These are phyloP conservation scores for Shargacucullia verbasci DNA, from an alignment of 2,888 invertebrate species.

Conservation along the genomic window DNA sequence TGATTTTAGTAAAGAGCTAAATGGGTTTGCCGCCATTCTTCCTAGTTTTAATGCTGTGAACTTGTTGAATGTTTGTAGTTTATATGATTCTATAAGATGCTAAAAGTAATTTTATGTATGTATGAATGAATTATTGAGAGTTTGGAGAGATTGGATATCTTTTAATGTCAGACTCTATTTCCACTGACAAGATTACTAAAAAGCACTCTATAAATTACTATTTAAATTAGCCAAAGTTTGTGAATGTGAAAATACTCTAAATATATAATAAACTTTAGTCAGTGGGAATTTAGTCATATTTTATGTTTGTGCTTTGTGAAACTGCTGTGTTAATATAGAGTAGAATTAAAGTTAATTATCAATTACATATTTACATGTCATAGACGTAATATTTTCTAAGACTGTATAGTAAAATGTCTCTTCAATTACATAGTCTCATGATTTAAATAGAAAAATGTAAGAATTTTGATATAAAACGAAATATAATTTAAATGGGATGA, in stretches of 20 bases:
- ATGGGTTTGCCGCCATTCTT: conserved; percentile 45
- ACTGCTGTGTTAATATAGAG: conserved; percentile 54
- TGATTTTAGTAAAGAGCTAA: conserved; percentile 49
- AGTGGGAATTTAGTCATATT: conserved; percentile 53
- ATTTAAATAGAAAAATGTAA: conserved; percentile 57
- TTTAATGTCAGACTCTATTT: conserved; percentile 41
- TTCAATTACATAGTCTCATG: conserved; percentile 58
- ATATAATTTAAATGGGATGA: conserved; percentile 55
- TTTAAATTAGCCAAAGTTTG: conserved; percentile 44
- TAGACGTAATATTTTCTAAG: conserved; percentile 63
- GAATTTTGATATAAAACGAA: conserved; percentile 64
- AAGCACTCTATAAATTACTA: conserved; percentile 13
- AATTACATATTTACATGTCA: conserved; percentile 58
- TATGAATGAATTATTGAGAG: conserved; percentile 33
- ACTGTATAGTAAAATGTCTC: conserved; percentile 61
- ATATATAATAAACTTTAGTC: conserved; percentile 21
- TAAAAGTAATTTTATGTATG: conserved; percentile 41
- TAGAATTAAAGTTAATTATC: conserved; percentile 54
- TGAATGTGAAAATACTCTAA: conserved; percentile 45
- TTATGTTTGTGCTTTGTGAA: conserved; percentile 56
- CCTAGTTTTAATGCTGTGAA: conserved; percentile 48
- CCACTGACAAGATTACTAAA: conserved; percentile 31
- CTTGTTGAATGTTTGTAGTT: conserved; percentile 52
- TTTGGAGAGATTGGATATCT: conserved; percentile 40
- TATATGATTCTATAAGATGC: conserved; percentile 44